A percentile compares a stretch with the other conserved stretches of the same genome.
Evolutionary conservation across 2,888 invertebrate genomes (phyloP).

Genomic region (Luffia ferchaultella): DNA sequence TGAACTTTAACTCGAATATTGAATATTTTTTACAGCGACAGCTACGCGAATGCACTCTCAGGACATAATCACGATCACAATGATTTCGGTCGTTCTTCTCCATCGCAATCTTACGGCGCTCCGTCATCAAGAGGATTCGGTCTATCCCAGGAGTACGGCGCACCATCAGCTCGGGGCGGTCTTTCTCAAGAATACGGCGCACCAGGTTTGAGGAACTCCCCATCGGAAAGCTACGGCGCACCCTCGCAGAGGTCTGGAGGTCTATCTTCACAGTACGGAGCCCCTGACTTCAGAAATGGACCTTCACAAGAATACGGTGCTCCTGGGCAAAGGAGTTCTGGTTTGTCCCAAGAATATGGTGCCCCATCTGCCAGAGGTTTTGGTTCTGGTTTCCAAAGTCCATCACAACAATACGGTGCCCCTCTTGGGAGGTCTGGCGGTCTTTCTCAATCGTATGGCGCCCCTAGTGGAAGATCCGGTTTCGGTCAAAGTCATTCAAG

Average conservation of each 20-base stretch:
- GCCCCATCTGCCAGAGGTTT: slow-evolving; percentile 24
- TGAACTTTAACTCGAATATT: too few species aligned
- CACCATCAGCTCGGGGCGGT: slow-evolving; percentile 15
- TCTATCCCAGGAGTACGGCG: slow-evolving; percentile 20
- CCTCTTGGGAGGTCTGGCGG: slow-evolving; percentile 22
- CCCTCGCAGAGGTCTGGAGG: slow-evolving; percentile 18
- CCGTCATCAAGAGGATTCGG: slow-evolving; percentile 21
- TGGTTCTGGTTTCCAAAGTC: slow-evolving; percentile 21
- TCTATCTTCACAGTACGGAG: slow-evolving; percentile 24
- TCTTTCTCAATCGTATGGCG: slow-evolving; percentile 21
- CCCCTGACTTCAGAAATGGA: slow-evolving; percentile 25
- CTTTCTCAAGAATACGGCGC: slow-evolving; percentile 26
- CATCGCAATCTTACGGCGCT: slow-evolving; percentile 29
- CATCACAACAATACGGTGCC: slow-evolving; percentile 44
- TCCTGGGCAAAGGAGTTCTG: slow-evolving; percentile 21
- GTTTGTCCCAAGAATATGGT: slow-evolving; percentile 25
- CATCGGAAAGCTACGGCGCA: slow-evolving; percentile 25
- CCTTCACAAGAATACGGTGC: slow-evolving; percentile 31
- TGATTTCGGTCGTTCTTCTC: slow-evolving; percentile 18
- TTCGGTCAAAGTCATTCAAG: not conserved
- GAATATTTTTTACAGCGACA: slow-evolving; percentile 6
- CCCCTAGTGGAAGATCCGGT: slow-evolving; percentile 19
- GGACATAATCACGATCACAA: slow-evolving; percentile 8
- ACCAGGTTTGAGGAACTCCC: slow-evolving; percentile 25
- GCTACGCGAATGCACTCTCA: not conserved